Evolutionary conservation across 1,140 invertebrate genomes (phyloP).

Genomic region (Cyclina sinensis): DNA sequence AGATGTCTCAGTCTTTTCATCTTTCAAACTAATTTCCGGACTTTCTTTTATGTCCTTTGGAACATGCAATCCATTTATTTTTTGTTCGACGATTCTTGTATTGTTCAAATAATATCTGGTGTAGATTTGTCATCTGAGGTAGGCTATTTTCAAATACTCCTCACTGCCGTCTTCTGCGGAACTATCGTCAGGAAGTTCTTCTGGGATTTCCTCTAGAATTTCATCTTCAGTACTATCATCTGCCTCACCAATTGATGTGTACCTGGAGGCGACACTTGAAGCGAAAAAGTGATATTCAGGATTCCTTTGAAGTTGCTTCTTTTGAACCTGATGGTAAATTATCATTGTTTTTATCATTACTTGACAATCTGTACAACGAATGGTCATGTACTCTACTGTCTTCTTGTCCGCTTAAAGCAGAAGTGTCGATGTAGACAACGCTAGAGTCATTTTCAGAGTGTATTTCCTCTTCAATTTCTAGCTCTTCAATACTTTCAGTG

Average conservation of each 20-base stretch:
- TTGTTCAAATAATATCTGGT: background rate
- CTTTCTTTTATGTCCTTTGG: background rate
- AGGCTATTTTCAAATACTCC: background rate
- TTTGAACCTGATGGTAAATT: too few species aligned
- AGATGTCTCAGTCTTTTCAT: background rate
- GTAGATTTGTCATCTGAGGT: background rate
- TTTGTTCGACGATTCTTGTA: background rate
- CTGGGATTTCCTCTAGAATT: background rate
- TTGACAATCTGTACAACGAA: background rate
- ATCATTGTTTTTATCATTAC: background rate
- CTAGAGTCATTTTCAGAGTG: background rate
- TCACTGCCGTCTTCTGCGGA: background rate
- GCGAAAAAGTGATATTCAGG: background rate
- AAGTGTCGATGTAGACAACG: background rate
- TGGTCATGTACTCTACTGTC: background rate
- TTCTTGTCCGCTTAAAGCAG: background rate
- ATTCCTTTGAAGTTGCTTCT: too few species aligned
- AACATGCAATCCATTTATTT: background rate
- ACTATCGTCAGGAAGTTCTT: too few species aligned
- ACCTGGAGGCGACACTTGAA: background rate
- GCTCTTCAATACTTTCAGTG: background rate
- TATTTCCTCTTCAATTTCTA: background rate
- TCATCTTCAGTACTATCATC: background rate
- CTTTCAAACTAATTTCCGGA: background rate
- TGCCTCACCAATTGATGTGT: background rate